phyloP scores from a whole-genome alignment of 2,113 vertebrate genomes.

The Salvelinus namaycush region DNA sequence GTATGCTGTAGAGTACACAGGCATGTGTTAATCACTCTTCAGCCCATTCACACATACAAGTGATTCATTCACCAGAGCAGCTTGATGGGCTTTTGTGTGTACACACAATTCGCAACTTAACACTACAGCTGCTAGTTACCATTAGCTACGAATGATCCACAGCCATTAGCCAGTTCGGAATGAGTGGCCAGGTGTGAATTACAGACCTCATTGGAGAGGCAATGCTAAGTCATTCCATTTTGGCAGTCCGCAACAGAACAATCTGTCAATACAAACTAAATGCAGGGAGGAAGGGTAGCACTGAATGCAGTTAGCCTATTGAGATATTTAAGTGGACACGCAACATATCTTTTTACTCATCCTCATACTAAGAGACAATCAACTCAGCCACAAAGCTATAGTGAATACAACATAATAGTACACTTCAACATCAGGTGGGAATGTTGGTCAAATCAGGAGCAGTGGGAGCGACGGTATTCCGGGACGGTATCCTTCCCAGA shows the following conservation, averaged over 20 bases:
- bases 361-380: too few species aligned
- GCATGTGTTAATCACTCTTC: background rate
- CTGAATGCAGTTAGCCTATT: too few species aligned
- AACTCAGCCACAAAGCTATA: background rate
- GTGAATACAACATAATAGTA: background rate
- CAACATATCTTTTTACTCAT: too few species aligned
- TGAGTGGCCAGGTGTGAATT: background rate
- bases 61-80: background rate
- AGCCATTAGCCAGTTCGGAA: too few species aligned
- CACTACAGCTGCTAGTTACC: background rate
- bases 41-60: background rate
- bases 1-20: too few species aligned
- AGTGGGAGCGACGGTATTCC: conserved; percentile 4
- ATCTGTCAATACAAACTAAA: background rate
- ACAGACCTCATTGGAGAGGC: background rate
- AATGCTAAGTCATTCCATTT: background rate
- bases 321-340: too few species aligned
- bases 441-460: conserved; percentile 31
- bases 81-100: background rate
- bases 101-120: background rate
- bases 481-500: conserved; percentile 16
- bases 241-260: background rate
- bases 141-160: background rate
- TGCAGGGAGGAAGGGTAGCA: too few species aligned
- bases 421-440: conserved; percentile 10